These are phyloP conservation scores for Synergus japonicus DNA, from an alignment of 2,888 invertebrate species.

Conservation along the genomic window DNA sequence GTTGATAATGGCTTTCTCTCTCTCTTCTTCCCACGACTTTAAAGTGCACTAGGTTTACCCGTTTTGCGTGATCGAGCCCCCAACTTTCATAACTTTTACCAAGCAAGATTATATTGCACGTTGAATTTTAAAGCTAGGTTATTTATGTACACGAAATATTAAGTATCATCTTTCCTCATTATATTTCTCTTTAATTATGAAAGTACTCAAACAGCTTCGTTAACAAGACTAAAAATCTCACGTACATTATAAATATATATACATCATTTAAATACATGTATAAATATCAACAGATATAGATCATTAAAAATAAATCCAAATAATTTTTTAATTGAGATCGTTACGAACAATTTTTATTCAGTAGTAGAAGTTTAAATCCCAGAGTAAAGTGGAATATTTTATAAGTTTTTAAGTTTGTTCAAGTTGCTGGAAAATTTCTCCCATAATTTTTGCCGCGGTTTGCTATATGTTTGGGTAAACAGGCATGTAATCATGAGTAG, in stretches of 20 bases:
- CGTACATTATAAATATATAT: too few species aligned
- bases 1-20: slow-evolving; percentile 46
- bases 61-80: slow-evolving; percentile 35
- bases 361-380: too few species aligned
- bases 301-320: neutral
- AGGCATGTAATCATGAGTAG: neutral
- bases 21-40: slow-evolving; percentile 36
- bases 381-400: too few species aligned
- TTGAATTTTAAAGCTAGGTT: slow-evolving; percentile 12
- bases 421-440: too few species aligned
- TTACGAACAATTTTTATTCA: neutral
- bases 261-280: too few species aligned
- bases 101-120: slow-evolving; percentile 4
- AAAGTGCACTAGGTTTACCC: slow-evolving; percentile 22
- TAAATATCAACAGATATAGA: too few species aligned
- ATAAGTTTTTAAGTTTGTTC: too few species aligned
- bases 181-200: neutral
- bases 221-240: neutral
- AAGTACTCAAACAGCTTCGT: neutral
- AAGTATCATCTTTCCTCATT: neutral
- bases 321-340: neutral
- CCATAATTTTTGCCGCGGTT: too few species aligned
- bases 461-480: too few species aligned
- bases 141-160: slow-evolving; percentile 13
- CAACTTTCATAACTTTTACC: slow-evolving; percentile 21